These are phyloP conservation scores for Arnoldichthys spilopterus DNA, from an alignment of 2,797 vertebrate genomes.

Conservation along the genomic window DNA sequence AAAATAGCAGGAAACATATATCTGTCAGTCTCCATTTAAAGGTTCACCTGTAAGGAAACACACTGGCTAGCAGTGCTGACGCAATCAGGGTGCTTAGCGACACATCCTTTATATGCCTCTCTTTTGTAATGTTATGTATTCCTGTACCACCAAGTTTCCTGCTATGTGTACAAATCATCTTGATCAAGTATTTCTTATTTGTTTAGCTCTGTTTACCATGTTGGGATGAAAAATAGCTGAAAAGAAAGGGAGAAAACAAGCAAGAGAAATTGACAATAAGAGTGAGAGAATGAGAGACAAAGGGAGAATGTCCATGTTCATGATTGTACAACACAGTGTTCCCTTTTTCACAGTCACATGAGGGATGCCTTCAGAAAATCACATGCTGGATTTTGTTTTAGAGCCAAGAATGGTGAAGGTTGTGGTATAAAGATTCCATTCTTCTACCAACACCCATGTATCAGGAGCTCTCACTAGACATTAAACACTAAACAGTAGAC, in stretches of 20 bases:
- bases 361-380: constrained; percentile 65
- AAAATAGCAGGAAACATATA: constrained; percentile 66
- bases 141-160: constrained; percentile 59
- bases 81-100: constrained; percentile 59
- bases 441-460: constrained; percentile 56
- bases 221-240: background rate
- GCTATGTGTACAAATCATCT: constrained; percentile 58
- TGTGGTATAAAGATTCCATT: constrained; percentile 62
- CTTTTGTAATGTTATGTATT: constrained; percentile 57
- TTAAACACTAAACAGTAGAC: constrained; percentile 52
- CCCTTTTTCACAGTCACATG: constrained; percentile 64
- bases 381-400: constrained; percentile 63
- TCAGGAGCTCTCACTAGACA: constrained; percentile 50
- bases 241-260: constrained; percentile 4
- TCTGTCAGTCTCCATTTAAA: constrained; percentile 68
- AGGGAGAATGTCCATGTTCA: constrained; percentile 48
- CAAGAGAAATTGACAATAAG: constrained; percentile 17
- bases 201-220: constrained; percentile 47
- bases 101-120: constrained; percentile 57
- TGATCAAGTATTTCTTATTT: constrained; percentile 48
- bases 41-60: constrained; percentile 67
- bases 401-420: constrained; percentile 57
- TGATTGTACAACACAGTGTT: constrained; percentile 59
- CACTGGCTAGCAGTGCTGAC: constrained; percentile 62
- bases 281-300: background rate